Evolutionary conservation across 2,888 invertebrate genomes (phyloP).

Genomic region (Ophion costatus): DNA sequence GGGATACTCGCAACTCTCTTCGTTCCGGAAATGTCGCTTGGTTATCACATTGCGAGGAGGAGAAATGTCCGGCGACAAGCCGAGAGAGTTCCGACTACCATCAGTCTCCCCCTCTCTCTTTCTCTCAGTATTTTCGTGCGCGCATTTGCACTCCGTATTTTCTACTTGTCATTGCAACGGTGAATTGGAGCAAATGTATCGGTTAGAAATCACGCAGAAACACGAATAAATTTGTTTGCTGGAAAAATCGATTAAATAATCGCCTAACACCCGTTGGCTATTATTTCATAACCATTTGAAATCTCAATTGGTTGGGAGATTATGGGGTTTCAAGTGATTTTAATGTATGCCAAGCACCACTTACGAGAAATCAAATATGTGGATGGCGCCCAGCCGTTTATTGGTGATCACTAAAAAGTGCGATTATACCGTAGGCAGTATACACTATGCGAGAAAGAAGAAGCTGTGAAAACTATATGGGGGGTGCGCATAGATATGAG

Average conservation of each 20-base stretch:
- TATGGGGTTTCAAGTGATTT: no score
- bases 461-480: no score
- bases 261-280: no score
- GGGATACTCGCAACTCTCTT: slow-evolving; percentile 47
- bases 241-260: not conserved
- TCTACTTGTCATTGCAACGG: slow-evolving; percentile 44
- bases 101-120: slow-evolving; percentile 24
- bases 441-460: no score
- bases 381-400: no score
- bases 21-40: slow-evolving; percentile 63
- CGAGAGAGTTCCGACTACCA: slow-evolving; percentile 51
- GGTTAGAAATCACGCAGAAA: not conserved
- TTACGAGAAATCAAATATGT: no score
- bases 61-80: slow-evolving; percentile 64
- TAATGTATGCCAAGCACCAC: no score
- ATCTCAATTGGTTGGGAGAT: no score
- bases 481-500: no score
- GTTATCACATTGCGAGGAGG: slow-evolving; percentile 60
- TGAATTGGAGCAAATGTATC: slow-evolving; percentile 20
- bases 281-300: no score
- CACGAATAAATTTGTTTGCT: not conserved
- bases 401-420: no score
- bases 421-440: no score
- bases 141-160: slow-evolving; percentile 1
- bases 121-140: slow-evolving; percentile 3